Evolutionary conservation across 2,113 vertebrate genomes (phyloP).

Genomic region (Pantherophis guttatus): DNA sequence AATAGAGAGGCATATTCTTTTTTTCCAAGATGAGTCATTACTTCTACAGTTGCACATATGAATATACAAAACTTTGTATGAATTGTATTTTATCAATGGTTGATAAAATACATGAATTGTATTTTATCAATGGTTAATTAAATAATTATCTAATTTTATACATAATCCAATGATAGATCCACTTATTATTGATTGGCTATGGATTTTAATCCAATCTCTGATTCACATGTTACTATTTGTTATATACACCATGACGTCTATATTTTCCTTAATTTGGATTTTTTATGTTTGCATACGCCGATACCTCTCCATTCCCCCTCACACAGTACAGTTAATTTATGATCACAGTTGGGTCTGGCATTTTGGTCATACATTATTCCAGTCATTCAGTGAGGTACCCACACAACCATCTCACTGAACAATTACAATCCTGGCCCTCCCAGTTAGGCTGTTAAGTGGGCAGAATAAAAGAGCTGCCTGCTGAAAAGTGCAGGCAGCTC

Average conservation of each 20-base stretch:
- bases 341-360: too few species aligned
- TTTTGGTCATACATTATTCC: too few species aligned
- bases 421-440: too few species aligned
- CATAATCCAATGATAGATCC: not conserved
- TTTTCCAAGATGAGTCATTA: slow-evolving; percentile 34
- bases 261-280: not conserved
- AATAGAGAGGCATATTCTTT: slow-evolving; percentile 21
- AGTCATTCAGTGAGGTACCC: too few species aligned
- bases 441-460: too few species aligned
- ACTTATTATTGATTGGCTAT: not conserved
- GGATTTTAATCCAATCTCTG: not conserved
- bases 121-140: slow-evolving; percentile 11
- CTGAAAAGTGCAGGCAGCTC: too few species aligned
- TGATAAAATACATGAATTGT: slow-evolving; percentile 38
- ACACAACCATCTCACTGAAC: too few species aligned
- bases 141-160: slow-evolving; percentile 39
- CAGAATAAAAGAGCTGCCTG: too few species aligned
- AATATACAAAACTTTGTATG: slow-evolving; percentile 39
- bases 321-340: too few species aligned
- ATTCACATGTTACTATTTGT: not conserved
- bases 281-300: not conserved
- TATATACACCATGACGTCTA: not conserved
- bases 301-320: not conserved
- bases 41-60: slow-evolving; percentile 37
- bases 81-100: slow-evolving; percentile 11